Evolutionary conservation across 2,888 invertebrate species (phyloP).

Genomic region (Pristionchus fissidentatus): DNA sequence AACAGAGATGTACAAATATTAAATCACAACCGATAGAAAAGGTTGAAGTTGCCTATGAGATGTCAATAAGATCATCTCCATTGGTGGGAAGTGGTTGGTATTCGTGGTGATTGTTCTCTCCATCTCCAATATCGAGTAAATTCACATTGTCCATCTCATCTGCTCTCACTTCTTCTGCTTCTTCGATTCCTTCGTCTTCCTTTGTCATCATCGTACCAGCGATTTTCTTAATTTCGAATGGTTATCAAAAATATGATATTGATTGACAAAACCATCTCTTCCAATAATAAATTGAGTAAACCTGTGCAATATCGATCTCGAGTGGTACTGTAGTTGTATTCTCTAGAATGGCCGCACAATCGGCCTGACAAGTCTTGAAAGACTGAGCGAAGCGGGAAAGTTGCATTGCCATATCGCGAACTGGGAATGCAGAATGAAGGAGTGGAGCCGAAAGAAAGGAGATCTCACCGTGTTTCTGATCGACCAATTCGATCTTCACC

Average conservation of each 20-base stretch:
- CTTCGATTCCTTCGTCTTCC: constrained; percentile 20
- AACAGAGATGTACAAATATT: neutral
- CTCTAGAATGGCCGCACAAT: constrained; percentile 77
- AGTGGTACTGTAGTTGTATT: constrained; percentile 58
- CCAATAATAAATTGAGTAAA: neutral
- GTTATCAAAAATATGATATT: neutral
- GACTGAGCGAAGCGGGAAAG: constrained; percentile 87
- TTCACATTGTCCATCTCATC: constrained; percentile 6
- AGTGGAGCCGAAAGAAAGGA: neutral
- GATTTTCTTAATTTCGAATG: constrained; percentile 6
- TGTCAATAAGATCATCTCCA: constrained; percentile 35
- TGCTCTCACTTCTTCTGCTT: constrained; percentile 21
- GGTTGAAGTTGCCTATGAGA: neutral
- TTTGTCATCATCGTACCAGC: neutral
- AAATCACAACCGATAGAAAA: neutral
- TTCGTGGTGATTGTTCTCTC: neutral
- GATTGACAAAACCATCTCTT: no score
- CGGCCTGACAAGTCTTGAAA: constrained; percentile 85
- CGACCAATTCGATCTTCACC: constrained; percentile 95
- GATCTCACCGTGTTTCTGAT: constrained; percentile 89
- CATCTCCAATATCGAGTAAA: constrained; percentile 35
- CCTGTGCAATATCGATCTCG: constrained; percentile 63
- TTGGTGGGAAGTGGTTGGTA: neutral
- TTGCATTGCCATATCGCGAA: constrained; percentile 89
- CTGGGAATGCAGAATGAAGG: constrained; percentile 68